phyloP scores from a whole-genome alignment of 2,888 invertebrate species.

The Drosophila aldrichi region DNA sequence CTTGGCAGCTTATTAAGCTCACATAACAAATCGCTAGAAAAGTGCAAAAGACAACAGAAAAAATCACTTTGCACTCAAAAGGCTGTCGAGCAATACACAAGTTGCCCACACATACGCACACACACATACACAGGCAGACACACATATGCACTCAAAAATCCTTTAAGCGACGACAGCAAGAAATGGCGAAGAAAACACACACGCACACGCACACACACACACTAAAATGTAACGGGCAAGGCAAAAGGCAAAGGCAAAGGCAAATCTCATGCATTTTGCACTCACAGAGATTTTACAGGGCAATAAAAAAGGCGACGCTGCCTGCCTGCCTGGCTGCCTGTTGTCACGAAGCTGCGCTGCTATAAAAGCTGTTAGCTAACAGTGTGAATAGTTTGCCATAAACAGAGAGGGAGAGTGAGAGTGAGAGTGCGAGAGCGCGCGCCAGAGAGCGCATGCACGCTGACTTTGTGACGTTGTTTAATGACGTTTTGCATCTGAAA shows the following conservation, averaged over 20 bases:
- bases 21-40: conserved; percentile 47
- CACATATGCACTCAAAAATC: conserved; percentile 41
- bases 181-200: conserved; percentile 26
- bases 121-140: conserved; percentile 2
- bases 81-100: conserved; percentile 53
- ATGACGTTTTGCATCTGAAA: conserved; percentile 67
- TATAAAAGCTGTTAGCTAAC: conserved; percentile 48
- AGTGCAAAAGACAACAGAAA: conserved; percentile 55
- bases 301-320: conserved; percentile 52
- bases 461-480: conserved; percentile 58
- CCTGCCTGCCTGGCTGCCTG: neutral
- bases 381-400: conserved; percentile 49
- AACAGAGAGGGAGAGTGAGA: neutral
- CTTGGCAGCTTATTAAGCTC: conserved; percentile 45
- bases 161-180: conserved; percentile 44
- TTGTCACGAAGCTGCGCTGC: conserved; percentile 45
- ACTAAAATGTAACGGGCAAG: conserved; percentile 16
- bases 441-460: conserved; percentile 32
- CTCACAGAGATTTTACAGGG: conserved; percentile 53
- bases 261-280: conserved; percentile 57
- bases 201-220: conserved; percentile 13
- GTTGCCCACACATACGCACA: conserved; percentile 22
- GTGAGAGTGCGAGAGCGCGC: neutral
- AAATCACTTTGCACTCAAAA: conserved; percentile 72
- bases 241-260: conserved; percentile 10